Percentiles rank a stretch among this genome's conserved stretches.
phyloP scores from a whole-genome alignment of 1,140 invertebrate species.

The Aradophagus sp. region DNA sequence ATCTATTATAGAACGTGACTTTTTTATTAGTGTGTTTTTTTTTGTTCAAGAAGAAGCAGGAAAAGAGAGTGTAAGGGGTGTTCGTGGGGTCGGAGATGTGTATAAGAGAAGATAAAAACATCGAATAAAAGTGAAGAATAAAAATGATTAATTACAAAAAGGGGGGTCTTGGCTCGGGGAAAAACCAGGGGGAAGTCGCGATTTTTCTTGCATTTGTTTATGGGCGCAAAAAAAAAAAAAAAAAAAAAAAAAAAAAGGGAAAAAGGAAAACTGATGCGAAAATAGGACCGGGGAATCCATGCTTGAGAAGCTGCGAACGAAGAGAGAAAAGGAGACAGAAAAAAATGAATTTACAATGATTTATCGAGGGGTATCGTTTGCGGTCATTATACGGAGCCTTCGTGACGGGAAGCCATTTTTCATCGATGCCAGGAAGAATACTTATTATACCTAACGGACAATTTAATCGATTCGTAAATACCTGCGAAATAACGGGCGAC shows the following conservation, averaged over 20 bases:
- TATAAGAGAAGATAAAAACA: too few relatives aligned
- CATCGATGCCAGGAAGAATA: slow-evolving; percentile 62
- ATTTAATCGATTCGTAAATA: slow-evolving; percentile 69
- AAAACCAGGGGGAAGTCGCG: slow-evolving; percentile 11
- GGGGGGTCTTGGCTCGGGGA: slow-evolving; percentile 8
- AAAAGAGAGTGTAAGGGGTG: too few relatives aligned
- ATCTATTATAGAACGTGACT: too few relatives aligned
- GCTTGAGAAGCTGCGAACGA: slow-evolving; percentile 1
- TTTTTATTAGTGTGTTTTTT: too few relatives aligned
- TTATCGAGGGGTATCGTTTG: slow-evolving; percentile 66
- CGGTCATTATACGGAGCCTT: slow-evolving; percentile 59
- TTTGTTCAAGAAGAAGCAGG: too few relatives aligned
- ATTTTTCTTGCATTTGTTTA: slow-evolving; percentile 46
- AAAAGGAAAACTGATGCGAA: too few relatives aligned
- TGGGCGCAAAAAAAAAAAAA: slow-evolving; percentile 25
- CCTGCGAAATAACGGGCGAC: slow-evolving; percentile 36
- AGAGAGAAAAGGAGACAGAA: slow-evolving; percentile 1
- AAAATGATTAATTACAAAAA: background rate
- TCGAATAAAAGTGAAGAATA: too few relatives aligned
- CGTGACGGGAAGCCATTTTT: slow-evolving; percentile 68
- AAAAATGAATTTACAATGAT: slow-evolving; percentile 67
- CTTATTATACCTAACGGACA: slow-evolving; percentile 61
- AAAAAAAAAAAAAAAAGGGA: too few relatives aligned
- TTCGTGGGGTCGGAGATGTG: too few relatives aligned
- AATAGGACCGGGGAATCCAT: too few relatives aligned